These are phyloP conservation scores for Microctenopoma lineatum DNA, from an alignment of 2,797 vertebrate species.

Conservation along the genomic window DNA sequence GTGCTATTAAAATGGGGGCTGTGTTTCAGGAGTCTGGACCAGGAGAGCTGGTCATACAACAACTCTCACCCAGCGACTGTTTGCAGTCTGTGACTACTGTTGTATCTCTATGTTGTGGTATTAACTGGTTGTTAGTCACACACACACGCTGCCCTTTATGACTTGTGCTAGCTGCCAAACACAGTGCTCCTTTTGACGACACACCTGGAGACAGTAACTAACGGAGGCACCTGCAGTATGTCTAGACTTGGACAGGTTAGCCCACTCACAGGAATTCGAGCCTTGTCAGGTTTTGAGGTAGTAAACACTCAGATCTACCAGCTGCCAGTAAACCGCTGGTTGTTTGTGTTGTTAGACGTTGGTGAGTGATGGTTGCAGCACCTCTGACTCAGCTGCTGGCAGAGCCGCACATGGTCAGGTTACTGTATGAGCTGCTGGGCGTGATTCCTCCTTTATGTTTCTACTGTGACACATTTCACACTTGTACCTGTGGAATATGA, in stretches of 20 bases:
- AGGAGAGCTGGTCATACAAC: no score
- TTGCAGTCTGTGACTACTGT: no score
- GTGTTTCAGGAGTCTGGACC: no score
- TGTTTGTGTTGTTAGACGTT: slow-evolving; percentile 7
- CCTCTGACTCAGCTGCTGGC: slow-evolving; percentile 11
- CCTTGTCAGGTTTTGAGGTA: background rate
- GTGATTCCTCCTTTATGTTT: slow-evolving; percentile 15
- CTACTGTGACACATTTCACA: slow-evolving; percentile 9
- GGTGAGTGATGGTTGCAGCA: background rate
- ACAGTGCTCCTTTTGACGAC: no score
- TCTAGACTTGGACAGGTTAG: background rate
- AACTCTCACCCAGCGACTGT: no score
- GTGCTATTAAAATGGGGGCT: no score
- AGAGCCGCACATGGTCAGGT: slow-evolving; percentile 22
- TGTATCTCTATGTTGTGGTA: no score
- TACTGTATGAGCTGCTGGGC: slow-evolving; percentile 15
- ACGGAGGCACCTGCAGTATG: background rate
- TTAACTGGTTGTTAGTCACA: no score
- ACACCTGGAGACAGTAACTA: no score
- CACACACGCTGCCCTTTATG: no score
- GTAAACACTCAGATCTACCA: background rate
- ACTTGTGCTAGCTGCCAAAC: no score
- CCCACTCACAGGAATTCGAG: no score
- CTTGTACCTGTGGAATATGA: background rate
- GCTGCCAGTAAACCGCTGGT: slow-evolving; percentile 15